A percentile compares a stretch with the other conserved stretches of the same genome.
Evolutionary conservation across 2,888 invertebrate genomes (phyloP).

Genomic region (Lycia hirtaria): DNA sequence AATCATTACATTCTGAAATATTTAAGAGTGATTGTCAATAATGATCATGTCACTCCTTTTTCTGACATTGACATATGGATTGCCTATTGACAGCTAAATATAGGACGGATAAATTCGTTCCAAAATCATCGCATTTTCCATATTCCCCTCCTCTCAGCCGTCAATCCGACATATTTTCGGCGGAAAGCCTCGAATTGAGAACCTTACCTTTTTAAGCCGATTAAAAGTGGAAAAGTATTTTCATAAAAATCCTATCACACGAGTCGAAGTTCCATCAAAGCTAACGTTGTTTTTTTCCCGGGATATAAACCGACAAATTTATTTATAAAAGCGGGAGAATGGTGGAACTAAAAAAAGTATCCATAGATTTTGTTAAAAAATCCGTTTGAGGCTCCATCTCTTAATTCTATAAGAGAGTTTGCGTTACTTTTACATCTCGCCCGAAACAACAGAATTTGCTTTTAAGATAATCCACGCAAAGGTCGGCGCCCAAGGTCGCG

Average conservation of each 20-base stretch:
- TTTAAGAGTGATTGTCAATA: background rate
- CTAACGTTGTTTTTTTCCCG: conserved; percentile 24
- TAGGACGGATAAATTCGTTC: background rate
- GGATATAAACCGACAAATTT: conserved; percentile 1
- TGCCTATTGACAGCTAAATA: conserved; percentile 5
- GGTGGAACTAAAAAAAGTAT: background rate
- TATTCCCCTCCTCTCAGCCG: conserved; percentile 4
- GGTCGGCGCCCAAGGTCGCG: conserved; percentile 38
- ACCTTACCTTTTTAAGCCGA: conserved; percentile 18
- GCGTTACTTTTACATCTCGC: conserved; percentile 28
- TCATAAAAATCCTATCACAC: conserved; percentile 12
- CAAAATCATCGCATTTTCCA: conserved; percentile 12
- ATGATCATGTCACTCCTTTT: background rate
- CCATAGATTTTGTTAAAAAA: background rate
- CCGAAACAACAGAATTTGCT: conserved; percentile 33
- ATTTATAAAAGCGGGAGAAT: background rate
- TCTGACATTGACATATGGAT: conserved; percentile 10
- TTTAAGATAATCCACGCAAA: conserved; percentile 34
- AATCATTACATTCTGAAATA: no score
- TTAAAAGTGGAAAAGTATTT: conserved; percentile 17
- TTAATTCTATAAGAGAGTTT: background rate
- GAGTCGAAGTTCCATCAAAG: conserved; percentile 26
- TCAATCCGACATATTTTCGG: conserved; percentile 9
- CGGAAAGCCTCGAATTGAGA: conserved; percentile 7
- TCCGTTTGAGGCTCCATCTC: background rate